These are phyloP conservation scores for Drosophila pectinifera DNA, from an alignment of 1,140 invertebrate species.

Conservation along the genomic window DNA sequence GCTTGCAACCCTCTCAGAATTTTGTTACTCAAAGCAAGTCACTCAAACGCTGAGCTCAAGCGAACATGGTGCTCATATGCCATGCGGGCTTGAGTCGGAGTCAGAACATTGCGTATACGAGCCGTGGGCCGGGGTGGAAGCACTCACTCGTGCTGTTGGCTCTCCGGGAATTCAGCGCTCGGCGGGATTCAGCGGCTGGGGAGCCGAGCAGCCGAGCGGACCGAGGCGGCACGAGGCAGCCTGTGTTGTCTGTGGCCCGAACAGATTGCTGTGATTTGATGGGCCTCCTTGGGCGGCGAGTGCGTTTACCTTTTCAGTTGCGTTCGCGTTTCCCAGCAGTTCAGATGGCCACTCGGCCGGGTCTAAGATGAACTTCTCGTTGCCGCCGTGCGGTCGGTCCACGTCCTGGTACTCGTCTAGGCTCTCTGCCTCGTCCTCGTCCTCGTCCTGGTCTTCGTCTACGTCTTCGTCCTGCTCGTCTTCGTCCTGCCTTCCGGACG, in stretches of 20 bases:
- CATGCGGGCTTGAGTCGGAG: constrained; percentile 11
- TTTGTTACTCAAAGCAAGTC: background rate
- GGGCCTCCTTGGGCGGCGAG: constrained; percentile 61
- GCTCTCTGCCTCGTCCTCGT: constrained; percentile 17
- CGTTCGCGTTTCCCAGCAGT: constrained; percentile 81
- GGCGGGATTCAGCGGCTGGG: constrained; percentile 21
- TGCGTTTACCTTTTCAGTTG: constrained; percentile 84
- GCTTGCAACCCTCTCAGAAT: background rate
- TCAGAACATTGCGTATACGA: constrained; percentile 32
- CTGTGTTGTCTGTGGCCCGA: constrained; percentile 71
- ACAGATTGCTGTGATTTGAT: constrained; percentile 74
- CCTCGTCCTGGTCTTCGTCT: constrained; percentile 26
- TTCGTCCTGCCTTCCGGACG: constrained; percentile 30
- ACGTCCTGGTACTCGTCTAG: constrained; percentile 23
- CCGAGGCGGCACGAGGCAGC: constrained; percentile 34
- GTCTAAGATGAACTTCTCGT: constrained; percentile 29
- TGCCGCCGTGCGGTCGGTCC: constrained; percentile 41
- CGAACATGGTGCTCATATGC: constrained; percentile 6
- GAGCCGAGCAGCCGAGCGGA: constrained; percentile 9
- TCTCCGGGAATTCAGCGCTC: constrained; percentile 51
- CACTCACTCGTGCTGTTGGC: constrained; percentile 6
- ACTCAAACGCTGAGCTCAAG: constrained; percentile 30
- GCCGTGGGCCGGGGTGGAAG: constrained; percentile 3
- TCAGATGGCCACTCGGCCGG: constrained; percentile 72
- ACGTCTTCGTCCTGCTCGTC: constrained; percentile 44